Evolutionary conservation across 2,113 vertebrate genomes (phyloP), one percentile per base, ranked within the genome.

Genomic region (Cinclus mexicanus): DNA sequence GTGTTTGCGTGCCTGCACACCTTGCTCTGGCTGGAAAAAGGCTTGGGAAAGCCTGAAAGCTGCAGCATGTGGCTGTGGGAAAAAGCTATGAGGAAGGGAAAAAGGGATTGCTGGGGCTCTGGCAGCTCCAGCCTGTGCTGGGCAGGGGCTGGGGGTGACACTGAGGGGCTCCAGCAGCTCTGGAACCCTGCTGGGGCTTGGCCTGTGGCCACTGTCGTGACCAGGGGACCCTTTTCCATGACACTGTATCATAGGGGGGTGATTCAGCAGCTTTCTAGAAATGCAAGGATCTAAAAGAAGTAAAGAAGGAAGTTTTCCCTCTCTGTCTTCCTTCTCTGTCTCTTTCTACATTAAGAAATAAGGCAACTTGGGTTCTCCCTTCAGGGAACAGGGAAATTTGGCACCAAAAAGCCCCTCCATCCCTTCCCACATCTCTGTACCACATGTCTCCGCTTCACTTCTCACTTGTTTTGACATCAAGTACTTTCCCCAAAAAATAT

Each of bases 181-280:
- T 15, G 42, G 53, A 49, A 13, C 14, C 53, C 46, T 21, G 5
- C 5, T 22, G 83, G 16, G 60, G 37, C 80, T 19, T 33, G 74
- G 37, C 37, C 44, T 9, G 6, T 23, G 78, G 47, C 55, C n/a
- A 14, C 41, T 60, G 29, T 8, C 0, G 1, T 35, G 71, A 42
- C 70, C 28, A 12, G 91, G 81, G 70, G 39, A 49, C 56, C 42
- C 52, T 72, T 80, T 65, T 85, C 92, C 72, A 33, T 88, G 92
- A 69, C 87, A 41, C 64, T 17, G 0, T 22, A 47, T 90, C 91
- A 78, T 37, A 76, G 78, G 77, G 79, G 53, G 14, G 78, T 97
- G 97, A 97, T 93, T 97, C 95, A 97, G 72, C 7, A 24, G 82
- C 95, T 96, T 95, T 95, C 96, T 95, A 95, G 83, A 95, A 92